Base-by-base conservation (phyloP, 2,113 vertebrate species). In the Halichoerus grypus region DNA sequence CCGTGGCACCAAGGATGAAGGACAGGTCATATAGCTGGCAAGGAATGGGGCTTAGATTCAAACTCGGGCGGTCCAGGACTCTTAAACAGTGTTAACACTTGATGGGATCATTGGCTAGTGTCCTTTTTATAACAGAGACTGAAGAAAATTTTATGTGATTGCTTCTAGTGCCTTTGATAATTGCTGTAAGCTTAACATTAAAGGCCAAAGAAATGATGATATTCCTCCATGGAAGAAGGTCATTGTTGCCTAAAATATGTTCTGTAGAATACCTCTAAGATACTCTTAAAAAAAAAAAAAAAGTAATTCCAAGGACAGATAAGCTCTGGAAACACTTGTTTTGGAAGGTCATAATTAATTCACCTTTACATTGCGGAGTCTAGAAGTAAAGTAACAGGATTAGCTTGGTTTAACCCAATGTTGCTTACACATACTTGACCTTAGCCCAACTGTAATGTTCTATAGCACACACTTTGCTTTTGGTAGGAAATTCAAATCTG, bases 161-260 rank as follows among this genome's bases (percentile, higher is more conserved):
- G 42, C 42, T 74, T 87, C 53, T 74, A n/a, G 39, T 88, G 46
- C 55, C 91, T 94, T 94, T 88, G 87, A 63, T 94, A 95, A 72
- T 16, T 95, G 61, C 36, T 15, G 42, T 31, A 97, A 91, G 72
- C 57, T 39, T 74, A 83, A 46, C 11, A 59, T 83, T 72, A 82
- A 90, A 92, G 61, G 80, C 55, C 69, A 63, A 84, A 89, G 39
- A 83, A 49, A 83, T 22, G 31, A 57, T 76, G 49, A 82, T 36
- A 96, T 39, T 88, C 92, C 28, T 74, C 79, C 46, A 59, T 53
- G 55, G 53, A 94, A 90, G 83, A 83, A 97, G 61, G 55, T 88
- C 90, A 95, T 1, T 46, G 5, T 83, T 92, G 39, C 53, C 53
- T 55, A 96, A 91, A 85, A 89, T 92, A 28, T 87, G 28, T 90